Evolutionary conservation across 2,113 vertebrate species (phyloP), one percentile per base, ranked within the genome.

Genomic region (Henicopernis longicauda): DNA sequence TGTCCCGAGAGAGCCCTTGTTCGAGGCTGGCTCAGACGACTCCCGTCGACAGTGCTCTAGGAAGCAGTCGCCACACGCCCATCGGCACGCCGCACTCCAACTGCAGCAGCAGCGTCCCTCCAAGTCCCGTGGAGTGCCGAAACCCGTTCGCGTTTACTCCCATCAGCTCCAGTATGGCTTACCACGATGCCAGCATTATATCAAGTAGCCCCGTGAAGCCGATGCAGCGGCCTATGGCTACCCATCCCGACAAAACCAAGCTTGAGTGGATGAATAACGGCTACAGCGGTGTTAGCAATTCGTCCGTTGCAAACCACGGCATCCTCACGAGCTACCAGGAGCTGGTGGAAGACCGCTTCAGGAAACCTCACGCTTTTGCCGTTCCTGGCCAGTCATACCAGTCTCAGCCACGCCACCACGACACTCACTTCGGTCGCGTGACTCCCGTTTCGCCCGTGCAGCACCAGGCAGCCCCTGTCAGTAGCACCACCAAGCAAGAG

Each of bases 211-310:
- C 99, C 1, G 99, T 99, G 76, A 99, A 99, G 95, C 99, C 99
- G 3, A 99, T 99, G 99, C 99, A 99, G 97, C 98, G 99, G 94
- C 99, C 99, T 11, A 99, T 98, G 98, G 99, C 99, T 79, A 99
- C 99, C 26, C 99, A 99, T 90, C 99, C 99, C 1, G 99, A 99
- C 96, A 99, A 99, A 97, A 99, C 99, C 86, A 99, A 99, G 94
- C 98, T 99, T 4, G 99, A 99, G 89, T 99, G 99, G 99, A 99
- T 99, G 99, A 99, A 99, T 83, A 99, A 98, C 4, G 99, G 99
- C 70, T 99, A 99, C 81, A 96, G 97, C 3, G 97, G 97, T 11
- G 97, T 98, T 6, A 97, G 97, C 54, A 98, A 81, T 76, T 98
- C 98, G 0, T 96, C 98, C 0, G 98, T 98, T 36, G 98, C 99